Percentiles rank a stretch among this genome's conserved stretches.
These are phyloP conservation scores for Thunnus albacares DNA, from an alignment of 2,797 vertebrate genomes.

Conservation along the genomic window DNA sequence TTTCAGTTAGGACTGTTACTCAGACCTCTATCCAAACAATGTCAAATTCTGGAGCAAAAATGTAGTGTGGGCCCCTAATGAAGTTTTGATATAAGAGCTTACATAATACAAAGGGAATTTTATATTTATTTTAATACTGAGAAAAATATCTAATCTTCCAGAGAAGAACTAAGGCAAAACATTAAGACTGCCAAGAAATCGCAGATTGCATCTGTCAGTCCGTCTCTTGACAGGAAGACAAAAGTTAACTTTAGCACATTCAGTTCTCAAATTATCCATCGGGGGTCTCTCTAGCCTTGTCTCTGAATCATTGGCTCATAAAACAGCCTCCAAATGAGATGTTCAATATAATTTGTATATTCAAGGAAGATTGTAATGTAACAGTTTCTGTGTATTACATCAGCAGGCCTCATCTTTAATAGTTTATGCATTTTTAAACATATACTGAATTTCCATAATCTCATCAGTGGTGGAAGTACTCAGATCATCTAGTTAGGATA, in stretches of 20 bases:
- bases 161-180: background rate
- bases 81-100: background rate
- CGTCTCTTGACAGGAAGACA: background rate
- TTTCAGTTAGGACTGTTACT: background rate
- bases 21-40: background rate
- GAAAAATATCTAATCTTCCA: background rate
- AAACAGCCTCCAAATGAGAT: background rate
- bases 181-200: background rate
- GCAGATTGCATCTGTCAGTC: background rate
- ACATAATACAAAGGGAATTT: background rate
- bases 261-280: conserved; percentile 61
- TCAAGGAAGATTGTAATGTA: background rate
- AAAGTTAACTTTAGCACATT: background rate
- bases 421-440: conserved; percentile 3
- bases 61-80: no score
- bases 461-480: background rate
- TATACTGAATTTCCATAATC: background rate
- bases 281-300: conserved; percentile 58
- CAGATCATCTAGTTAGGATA: background rate
- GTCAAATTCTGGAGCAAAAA: background rate
- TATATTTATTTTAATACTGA: background rate
- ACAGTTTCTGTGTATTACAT: conserved; percentile 28
- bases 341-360: conserved; percentile 2
- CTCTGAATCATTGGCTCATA: conserved; percentile 8
- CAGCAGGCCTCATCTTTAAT: background rate